Evolutionary conservation across 1,140 invertebrate species (phyloP), one percentile per base, ranked within the genome.

Genomic region (Drosophila virilis): DNA sequence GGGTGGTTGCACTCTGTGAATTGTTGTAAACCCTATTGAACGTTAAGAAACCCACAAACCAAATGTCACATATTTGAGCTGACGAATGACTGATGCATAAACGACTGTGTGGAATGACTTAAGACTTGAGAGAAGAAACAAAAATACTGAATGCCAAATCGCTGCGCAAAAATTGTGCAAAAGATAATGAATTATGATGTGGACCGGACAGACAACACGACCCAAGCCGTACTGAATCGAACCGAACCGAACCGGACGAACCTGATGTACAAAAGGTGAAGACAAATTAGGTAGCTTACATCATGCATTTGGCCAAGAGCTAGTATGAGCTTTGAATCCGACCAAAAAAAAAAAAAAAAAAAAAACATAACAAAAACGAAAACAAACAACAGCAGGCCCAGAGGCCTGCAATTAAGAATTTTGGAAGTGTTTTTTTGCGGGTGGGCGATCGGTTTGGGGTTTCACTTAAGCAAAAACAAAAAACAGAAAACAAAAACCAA

Each of bases 281-380:
- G 79, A 83, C 83, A 88, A 88, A 86, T 86, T 86, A 71, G 83
- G 51, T 61, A 77, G 83, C 83, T 86, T 88, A 86, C 83, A 86
- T 86, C 83, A 86, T 74, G 68, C 61, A 50, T 22, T 61, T 58
- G 46, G 66, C 57, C 57, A 43, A 54, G 64, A 37, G 33, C n/a
- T n/a, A 42, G 40, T 43, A 13, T 43, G 40, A 58, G 37, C 8
- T 58, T 12, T 32, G 17, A 74, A 57, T 55, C 22, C 4, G 38
- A 42, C 13, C 22, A 40, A 33, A 17, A n/a, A n/a, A n/a, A n/a
- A n/a, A n/a, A n/a, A n/a, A n/a, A n/a, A n/a, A n/a, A n/a, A n/a
- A n/a, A 57, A 37, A 33, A 50, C 6, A 50, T 22, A 38, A 28
- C 13, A 45, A 22, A 46, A 46, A 59, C 13, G 17, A 40, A 66